phyloP scores from a whole-genome alignment of 2,888 invertebrate species.

The Cosmopolites sordidus region DNA sequence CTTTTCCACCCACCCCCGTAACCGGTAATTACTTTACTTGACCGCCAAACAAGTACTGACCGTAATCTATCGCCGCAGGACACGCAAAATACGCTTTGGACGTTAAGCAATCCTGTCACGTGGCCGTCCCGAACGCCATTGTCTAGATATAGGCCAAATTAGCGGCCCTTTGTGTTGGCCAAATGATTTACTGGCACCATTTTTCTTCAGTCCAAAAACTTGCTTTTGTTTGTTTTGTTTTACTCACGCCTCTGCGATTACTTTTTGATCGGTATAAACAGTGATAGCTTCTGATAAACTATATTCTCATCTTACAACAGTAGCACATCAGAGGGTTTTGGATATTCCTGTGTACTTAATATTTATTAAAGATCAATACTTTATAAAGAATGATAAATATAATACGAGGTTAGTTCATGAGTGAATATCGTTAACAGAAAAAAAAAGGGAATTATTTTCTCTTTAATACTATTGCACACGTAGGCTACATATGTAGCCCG shows the following conservation, averaged over 20 bases:
- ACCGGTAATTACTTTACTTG: constrained; percentile 8
- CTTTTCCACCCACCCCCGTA: not conserved
- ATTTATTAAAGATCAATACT: no score
- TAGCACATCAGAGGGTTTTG: no score
- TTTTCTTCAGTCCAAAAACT: constrained; percentile 13
- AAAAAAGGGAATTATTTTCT: no score
- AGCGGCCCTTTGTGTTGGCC: constrained; percentile 15
- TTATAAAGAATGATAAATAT: no score
- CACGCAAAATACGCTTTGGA: constrained; percentile 19
- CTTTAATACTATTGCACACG: no score
- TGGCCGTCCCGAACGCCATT: constrained; percentile 13
- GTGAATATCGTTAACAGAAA: no score
- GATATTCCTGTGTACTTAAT: no score
- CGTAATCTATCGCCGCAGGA: constrained; percentile 15
- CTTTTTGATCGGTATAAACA: no score
- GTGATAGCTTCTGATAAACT: no score
- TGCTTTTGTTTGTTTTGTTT: constrained; percentile 19
- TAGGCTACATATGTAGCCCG: no score
- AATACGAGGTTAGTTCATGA: no score
- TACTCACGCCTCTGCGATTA: not conserved
- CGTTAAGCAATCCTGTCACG: constrained; percentile 19
- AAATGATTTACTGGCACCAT: constrained; percentile 19
- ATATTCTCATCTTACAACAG: no score
- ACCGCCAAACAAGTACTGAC: constrained; percentile 5
- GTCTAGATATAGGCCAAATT: constrained; percentile 22